Evolutionary conservation across 2,888 invertebrate species (phyloP), one percentile per base, ranked within the genome.

Genomic region (Apomyelois bistriatella): DNA sequence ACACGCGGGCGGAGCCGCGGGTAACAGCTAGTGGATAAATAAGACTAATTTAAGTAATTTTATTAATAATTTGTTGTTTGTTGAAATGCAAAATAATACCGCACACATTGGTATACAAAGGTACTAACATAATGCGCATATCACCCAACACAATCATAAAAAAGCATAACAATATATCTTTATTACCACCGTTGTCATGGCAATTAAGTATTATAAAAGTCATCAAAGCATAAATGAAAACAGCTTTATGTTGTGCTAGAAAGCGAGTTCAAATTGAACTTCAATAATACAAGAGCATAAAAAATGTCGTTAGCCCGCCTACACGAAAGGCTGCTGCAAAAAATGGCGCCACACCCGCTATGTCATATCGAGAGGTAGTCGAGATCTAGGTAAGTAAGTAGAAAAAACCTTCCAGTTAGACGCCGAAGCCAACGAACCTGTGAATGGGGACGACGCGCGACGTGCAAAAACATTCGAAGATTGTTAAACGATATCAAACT

Each of bases 361-460:
- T 69, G 65, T 75, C 64, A 70, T 70, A 74, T 71, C 55, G 59
- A 74, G 68, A 70, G 64, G 66, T 70, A 64, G 70, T 74, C 61
- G 70, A 74, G 69, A 70, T 66, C 64, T 71, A 56, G 22, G 22
- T 22, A 22, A 22, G 22, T 22, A 2, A 22, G 22, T 22, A 28
- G 48, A 84, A 86, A 84, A 85, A 84, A 79, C 59, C 62, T 72
- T 79, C 74, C 85, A 79, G 85, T 85, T 85, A 85, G 71, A 75
- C 71, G 80, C 70, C 76, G 71, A 66, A 74, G 85, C 73, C 85
- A 82, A 79, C 76, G 82, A 80, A 82, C 82, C 74, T 73, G 65
- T 58, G 56, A 82, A 73, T 61, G 74, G 68, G 80, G 75, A 64
- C 80, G 12, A 13, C 12, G 15, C 10, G 68, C 22, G 22, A 59